Percentiles rank a stretch among this genome's conserved stretches.
phyloP scores from a whole-genome alignment of 2,797 vertebrate species.

The Scarus forsteni region DNA sequence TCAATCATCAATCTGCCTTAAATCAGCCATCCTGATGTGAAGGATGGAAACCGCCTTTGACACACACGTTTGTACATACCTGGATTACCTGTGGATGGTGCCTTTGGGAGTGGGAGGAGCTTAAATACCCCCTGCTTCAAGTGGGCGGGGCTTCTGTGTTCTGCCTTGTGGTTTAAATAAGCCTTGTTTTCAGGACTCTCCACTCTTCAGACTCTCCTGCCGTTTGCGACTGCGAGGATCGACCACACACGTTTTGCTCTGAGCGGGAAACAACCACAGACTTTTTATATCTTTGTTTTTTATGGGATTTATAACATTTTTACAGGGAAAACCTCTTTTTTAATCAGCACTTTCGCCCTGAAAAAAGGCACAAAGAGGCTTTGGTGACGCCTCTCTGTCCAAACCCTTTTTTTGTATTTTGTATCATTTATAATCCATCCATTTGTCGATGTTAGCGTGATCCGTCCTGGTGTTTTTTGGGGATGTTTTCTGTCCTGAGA shows the following conservation, averaged over 20 bases:
- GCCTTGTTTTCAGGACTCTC: conserved; percentile 9
- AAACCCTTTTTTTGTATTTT: conserved; percentile 17
- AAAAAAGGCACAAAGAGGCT: conserved; percentile 27
- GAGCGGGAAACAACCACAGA: conserved; percentile 67
- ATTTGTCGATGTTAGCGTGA: conserved; percentile 16
- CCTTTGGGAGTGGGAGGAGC: neutral
- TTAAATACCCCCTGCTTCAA: neutral
- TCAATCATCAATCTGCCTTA: conserved; percentile 31
- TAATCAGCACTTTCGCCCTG: conserved; percentile 64
- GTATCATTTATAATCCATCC: conserved; percentile 47
- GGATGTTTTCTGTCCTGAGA: conserved; percentile 1
- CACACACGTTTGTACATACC: neutral
- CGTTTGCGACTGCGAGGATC: conserved; percentile 24
- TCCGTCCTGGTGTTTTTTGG: conserved; percentile 33
- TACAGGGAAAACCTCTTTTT: conserved; percentile 46
- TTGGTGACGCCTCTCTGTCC: conserved; percentile 22
- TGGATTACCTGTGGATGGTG: conserved; percentile 24
- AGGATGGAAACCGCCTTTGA: neutral
- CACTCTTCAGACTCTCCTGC: conserved; percentile 33
- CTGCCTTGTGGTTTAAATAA: conserved; percentile 12
- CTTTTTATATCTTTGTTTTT: conserved; percentile 27
- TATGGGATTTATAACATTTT: conserved; percentile 40
- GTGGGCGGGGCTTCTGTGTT: neutral
- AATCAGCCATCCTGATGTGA: conserved; percentile 1
- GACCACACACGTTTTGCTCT: conserved; percentile 52